phyloP scores from a whole-genome alignment of 2,888 invertebrate genomes.

The Ormyrus thymus region DNA sequence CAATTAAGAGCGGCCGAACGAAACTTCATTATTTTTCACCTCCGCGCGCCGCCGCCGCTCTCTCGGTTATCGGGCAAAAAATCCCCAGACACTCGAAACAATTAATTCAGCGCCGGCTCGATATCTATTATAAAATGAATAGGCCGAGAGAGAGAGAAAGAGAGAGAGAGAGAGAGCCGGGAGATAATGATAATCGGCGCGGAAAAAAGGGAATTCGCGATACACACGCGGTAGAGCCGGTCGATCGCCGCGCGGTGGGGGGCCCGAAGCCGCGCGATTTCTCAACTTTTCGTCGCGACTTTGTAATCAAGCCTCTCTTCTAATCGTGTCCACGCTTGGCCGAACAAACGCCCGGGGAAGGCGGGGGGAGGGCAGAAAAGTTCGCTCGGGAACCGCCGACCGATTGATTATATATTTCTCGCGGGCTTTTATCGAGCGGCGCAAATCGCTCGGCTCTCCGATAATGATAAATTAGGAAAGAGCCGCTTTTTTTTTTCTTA shows the following conservation, averaged over 20 bases:
- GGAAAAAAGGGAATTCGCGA: background rate
- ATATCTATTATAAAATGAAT: slow-evolving; percentile 33
- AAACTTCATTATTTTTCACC: background rate
- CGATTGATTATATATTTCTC: slow-evolving; percentile 39
- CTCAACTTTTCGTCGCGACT: slow-evolving; percentile 40
- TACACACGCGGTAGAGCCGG: background rate
- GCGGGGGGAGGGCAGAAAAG: slow-evolving; percentile 1
- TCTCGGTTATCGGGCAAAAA: background rate
- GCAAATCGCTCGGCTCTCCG: slow-evolving; percentile 34
- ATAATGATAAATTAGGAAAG: slow-evolving; percentile 50
- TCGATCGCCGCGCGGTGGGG: background rate
- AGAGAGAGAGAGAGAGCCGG: background rate
- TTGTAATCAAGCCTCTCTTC: slow-evolving; percentile 43
- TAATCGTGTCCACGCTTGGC: slow-evolving; percentile 33
- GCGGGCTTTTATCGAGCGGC: slow-evolving; percentile 24
- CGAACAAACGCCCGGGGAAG: slow-evolving; percentile 17
- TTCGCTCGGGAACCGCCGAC: background rate
- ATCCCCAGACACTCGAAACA: slow-evolving; percentile 1
- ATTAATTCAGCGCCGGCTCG: slow-evolving; percentile 13
- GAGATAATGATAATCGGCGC: slow-evolving; percentile 37
- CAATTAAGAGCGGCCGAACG: background rate
- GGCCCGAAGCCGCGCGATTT: background rate
- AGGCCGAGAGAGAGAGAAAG: no score
- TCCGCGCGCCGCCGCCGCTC: background rate
- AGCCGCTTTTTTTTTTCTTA: slow-evolving; percentile 56